Base-by-base conservation (phyloP, 1,140 invertebrate genomes). In the Episyrphus balteatus region DNA sequence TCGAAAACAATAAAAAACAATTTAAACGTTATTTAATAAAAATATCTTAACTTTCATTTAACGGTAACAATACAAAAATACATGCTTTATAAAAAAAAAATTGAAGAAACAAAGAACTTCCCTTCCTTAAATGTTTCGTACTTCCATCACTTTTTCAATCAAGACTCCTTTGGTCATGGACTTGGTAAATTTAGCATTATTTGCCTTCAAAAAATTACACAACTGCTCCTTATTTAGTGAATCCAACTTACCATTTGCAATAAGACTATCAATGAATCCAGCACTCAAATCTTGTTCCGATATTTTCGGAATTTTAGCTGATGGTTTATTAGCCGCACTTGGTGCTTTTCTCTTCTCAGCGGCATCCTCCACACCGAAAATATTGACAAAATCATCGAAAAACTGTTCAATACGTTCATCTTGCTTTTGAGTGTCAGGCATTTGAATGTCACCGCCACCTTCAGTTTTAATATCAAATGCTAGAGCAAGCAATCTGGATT, bases 381-480 rank as follows among this genome's bases (percentile, higher is more conserved):
- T 51, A 9, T 48, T 32, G 5, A 57, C 53, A 26, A 62, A 60
- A 2, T 45, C 40, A 5, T 57, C 57, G 21, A 66, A 1, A 12
- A 59, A 26, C 31, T 55, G 52, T 9, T 53, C 52, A 45, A 66
- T 63, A n/a, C 63, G 62, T 42, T 55, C 45, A 43, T 63, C 52
- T 44, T 63, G 63, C n/a, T 47, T 32, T 9, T 50, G 42, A 9
- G 52, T 44, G 49, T 66, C 57, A 6, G 60, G 57, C 42, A 63
- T 42, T 36, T 58, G 52, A 14, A 47, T 55, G 0, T 55, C 38
- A 10, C 55, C 56, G 2, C 47, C 46, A 12, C 42, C 44, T 5
- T 66, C 59, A 0, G 53, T 49, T 19, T 55, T 55, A 15, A 66
- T 55, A 46, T 66, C 55, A 14, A 66, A 37, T 0, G 63, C 55